A percentile compares a stretch with the other conserved stretches of the same genome.
These are phyloP conservation scores for Hylyphantes graminicola DNA, from an alignment of 1,140 invertebrate genomes.

Conservation along the genomic window DNA sequence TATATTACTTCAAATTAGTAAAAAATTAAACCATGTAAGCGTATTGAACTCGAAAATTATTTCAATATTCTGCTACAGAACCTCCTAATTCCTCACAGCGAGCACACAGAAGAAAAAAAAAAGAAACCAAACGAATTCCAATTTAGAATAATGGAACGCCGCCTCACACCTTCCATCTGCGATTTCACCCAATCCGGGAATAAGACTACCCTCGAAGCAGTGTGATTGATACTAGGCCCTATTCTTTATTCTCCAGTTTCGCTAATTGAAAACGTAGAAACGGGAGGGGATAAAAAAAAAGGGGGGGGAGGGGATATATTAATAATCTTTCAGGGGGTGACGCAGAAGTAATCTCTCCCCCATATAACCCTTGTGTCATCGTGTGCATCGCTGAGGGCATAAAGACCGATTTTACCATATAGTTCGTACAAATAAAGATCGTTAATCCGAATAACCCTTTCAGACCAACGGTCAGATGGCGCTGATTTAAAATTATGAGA, in stretches of 20 bases:
- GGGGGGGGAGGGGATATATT: constrained; percentile 26
- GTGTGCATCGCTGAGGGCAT: neutral
- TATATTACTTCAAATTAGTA: too few species aligned
- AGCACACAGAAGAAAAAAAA: neutral
- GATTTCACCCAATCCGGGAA: neutral
- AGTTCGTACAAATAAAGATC: too few species aligned
- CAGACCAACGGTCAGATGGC: too few species aligned
- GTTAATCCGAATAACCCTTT: too few species aligned
- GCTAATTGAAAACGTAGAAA: constrained; percentile 49
- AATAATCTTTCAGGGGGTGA: constrained; percentile 44
- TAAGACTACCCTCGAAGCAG: constrained; percentile 4
- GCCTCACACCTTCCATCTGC: neutral
- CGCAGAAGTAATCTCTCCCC: constrained; percentile 27
- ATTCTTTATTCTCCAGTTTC: constrained; percentile 42
- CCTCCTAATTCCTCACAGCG: too few species aligned
- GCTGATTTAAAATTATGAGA: too few species aligned
- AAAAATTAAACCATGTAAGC: too few species aligned
- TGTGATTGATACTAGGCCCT: constrained; percentile 38
- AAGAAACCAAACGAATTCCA: too few species aligned
- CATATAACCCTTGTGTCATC: neutral
- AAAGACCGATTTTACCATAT: neutral
- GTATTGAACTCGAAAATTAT: too few species aligned
- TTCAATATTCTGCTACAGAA: too few species aligned
- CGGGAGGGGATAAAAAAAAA: constrained; percentile 6
- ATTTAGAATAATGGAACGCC: constrained; percentile 18